phyloP scores from a whole-genome alignment of 23 tunicate genomes.

The Halocynthia aurantium region DNA sequence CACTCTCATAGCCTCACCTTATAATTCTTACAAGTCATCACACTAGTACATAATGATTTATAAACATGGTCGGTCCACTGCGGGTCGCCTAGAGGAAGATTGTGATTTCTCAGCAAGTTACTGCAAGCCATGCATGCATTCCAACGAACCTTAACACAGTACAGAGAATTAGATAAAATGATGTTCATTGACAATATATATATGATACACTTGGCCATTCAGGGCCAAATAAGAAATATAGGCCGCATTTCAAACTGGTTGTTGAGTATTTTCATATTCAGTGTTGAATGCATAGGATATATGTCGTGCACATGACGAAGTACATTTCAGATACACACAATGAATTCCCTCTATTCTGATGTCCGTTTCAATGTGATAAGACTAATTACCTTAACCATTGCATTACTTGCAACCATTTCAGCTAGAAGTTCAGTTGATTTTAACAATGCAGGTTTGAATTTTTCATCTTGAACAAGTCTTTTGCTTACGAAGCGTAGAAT shows the following conservation, averaged over 20 bases:
- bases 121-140: conserved; percentile 89
- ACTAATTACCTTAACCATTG: conserved; percentile 44
- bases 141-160: conserved; percentile 45
- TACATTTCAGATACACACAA: too few species aligned
- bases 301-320: too few species aligned
- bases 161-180: too few species aligned
- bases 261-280: too few species aligned
- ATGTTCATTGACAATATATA: too few species aligned
- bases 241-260: too few species aligned
- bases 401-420: conserved; percentile 27
- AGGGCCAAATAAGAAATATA: too few species aligned
- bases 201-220: too few species aligned
- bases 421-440: conserved; percentile 42
- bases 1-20: conserved; percentile 28
- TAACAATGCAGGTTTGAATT: conserved; percentile 18
- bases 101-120: conserved; percentile 43
- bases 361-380: not conserved
- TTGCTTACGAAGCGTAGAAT: conserved; percentile 30
- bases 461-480: conserved; percentile 17
- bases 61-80: conserved; percentile 79
- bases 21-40: conserved; percentile 57
- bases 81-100: conserved; percentile 58
- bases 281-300: too few species aligned
- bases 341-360: too few species aligned
- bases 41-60: conserved; percentile 37